phyloP scores from a whole-genome alignment of 2,797 vertebrate genomes.

The Notolabrus celidotus region DNA sequence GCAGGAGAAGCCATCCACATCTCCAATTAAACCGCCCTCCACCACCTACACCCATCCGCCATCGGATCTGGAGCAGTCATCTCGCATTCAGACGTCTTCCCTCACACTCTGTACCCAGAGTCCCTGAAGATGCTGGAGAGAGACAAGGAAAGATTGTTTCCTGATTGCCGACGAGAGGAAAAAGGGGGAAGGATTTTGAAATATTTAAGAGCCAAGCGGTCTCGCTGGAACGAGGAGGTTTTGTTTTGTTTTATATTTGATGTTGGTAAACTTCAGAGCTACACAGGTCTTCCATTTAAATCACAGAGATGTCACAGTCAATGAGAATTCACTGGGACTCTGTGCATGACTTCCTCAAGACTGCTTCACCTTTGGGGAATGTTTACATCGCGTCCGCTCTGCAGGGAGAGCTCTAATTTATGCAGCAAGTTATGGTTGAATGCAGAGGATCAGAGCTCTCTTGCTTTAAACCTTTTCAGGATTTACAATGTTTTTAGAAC shows the following conservation, averaged over 20 bases:
- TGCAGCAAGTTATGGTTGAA: constrained; percentile 55
- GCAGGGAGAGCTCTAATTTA: constrained; percentile 48
- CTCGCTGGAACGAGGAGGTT: constrained; percentile 79
- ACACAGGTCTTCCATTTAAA: constrained; percentile 82
- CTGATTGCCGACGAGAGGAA: constrained; percentile 82
- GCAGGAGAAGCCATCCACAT: constrained; percentile 73
- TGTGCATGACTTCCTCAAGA: constrained; percentile 64
- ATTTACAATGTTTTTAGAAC: constrained; percentile 1
- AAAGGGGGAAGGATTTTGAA: constrained; percentile 79
- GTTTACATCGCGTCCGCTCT: constrained; percentile 69
- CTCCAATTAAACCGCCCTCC: constrained; percentile 81
- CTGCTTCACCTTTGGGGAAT: constrained; percentile 30
- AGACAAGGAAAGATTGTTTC: constrained; percentile 85
- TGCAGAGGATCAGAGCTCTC: constrained; percentile 42
- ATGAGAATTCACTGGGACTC: constrained; percentile 70
- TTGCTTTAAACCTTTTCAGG: constrained; percentile 23
- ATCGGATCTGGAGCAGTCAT: constrained; percentile 81
- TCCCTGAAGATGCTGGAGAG: constrained; percentile 81
- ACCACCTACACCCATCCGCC: constrained; percentile 68
- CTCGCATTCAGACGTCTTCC: constrained; percentile 77
- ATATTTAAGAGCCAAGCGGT: constrained; percentile 80
- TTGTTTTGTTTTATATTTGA: constrained; percentile 85
- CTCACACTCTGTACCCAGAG: constrained; percentile 69
- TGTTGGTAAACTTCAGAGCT: constrained; percentile 78
- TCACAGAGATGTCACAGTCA: constrained; percentile 76